Evolutionary conservation across 2,113 vertebrate genomes (phyloP).

Genomic region (Pardalotus punctatus): DNA sequence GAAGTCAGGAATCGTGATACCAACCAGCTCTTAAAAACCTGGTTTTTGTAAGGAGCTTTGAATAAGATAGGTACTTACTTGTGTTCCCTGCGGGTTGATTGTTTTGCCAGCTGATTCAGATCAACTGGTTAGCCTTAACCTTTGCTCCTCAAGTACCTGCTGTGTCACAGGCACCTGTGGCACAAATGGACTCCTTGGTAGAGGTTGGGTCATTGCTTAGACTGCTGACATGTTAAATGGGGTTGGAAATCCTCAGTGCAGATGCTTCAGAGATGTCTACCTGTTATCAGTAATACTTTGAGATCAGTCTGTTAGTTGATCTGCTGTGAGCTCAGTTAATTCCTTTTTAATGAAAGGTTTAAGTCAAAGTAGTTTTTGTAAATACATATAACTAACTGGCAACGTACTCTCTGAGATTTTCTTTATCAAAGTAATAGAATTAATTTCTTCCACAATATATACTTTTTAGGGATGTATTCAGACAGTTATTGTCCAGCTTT

Average conservation of each 20-base stretch:
- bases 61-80: fast-evolving
- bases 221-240: background rate
- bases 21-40: background rate
- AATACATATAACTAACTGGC: background rate
- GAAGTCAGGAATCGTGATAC: too few species aligned
- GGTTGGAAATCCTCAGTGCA: background rate
- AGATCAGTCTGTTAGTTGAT: background rate
- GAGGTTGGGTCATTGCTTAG: background rate
- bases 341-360: background rate
- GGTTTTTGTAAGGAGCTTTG: background rate
- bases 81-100: background rate
- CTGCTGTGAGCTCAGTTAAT: background rate
- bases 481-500: background rate
- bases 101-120: background rate
- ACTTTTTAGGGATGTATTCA: background rate
- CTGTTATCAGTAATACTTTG: background rate
- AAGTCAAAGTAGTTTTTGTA: background rate
- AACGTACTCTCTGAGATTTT: background rate
- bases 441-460: background rate
- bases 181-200: background rate
- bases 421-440: background rate
- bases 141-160: background rate
- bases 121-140: background rate
- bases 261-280: background rate
- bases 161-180: background rate